Evolutionary conservation across 2,797 vertebrate species (phyloP), one percentile per base, ranked within the genome.

Genomic region (Alectoris magna): DNA sequence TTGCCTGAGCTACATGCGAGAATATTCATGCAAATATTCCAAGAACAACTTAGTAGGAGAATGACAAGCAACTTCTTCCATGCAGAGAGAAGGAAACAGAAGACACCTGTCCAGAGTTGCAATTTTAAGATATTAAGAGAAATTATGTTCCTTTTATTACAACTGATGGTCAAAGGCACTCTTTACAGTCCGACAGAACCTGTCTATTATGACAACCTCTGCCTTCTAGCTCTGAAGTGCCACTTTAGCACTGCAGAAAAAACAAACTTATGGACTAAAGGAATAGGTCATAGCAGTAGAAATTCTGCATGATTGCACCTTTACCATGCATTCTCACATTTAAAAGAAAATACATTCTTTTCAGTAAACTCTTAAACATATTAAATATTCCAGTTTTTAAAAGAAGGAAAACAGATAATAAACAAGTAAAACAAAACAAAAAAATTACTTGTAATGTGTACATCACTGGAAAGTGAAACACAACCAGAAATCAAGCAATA

Each of bases 401-500:
- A 31, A 19, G 36, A 84, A 70, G 91, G 56, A 19, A 53, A 15
- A 84, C 8, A 39, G 51, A 79, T 36, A 83, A 76, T 60, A 77
- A 4, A 1, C 31, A 82, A 85, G 46, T 27, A 73, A 79, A 85
- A 48, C 3, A 93, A 76, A 83, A 21, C 67, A 36, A 76, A 95
- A 22, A 24, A 51, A 81, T n/a, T n/a, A 27, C 6, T 63, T 41
- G 3, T 24, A 79, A 23, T 34, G 86, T 62, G 17, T 63, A 31
- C 6, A 86, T 48, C 34, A 78, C 7, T 59, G 67, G 44, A 76
- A 96, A 93, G 43, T 71, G 55, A 95, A 93, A 96, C 84, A 85
- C 22, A 76, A 77, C 13, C 21, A 95, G 58, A 75, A 90, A 91
- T 73, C 75, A 81, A 74, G 53, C 69, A 94, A 88, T 91, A 96